Evolutionary conservation across 1,140 invertebrate species (phyloP).

Genomic region (Pseudoatta argentina): DNA sequence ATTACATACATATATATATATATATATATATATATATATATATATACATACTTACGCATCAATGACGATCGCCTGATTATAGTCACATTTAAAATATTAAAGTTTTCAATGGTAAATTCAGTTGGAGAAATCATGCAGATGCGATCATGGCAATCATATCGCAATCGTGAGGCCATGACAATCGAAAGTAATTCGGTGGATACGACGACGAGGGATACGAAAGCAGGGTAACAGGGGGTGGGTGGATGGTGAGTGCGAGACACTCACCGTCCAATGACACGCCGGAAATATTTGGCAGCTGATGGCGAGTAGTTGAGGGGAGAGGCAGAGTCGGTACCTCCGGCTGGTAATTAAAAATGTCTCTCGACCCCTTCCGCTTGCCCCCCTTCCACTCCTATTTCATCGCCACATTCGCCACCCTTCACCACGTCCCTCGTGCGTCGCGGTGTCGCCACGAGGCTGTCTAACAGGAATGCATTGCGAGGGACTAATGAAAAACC

Average conservation of each 20-base stretch:
- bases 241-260: conserved; percentile 61
- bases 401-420: conserved; percentile 36
- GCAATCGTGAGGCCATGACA: conserved; percentile 55
- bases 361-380: conserved; percentile 76
- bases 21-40: no score
- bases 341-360: conserved; percentile 84
- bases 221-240: conserved; percentile 27
- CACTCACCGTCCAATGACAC: conserved; percentile 73
- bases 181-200: conserved; percentile 69
- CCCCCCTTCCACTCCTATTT: conserved; percentile 46
- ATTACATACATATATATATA: no score
- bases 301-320: conserved; percentile 75
- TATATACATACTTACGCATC: no score
- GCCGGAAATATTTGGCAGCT: conserved; percentile 83
- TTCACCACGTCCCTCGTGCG: conserved; percentile 59
- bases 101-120: conserved; percentile 3
- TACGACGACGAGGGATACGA: conserved; percentile 58
- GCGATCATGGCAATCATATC: conserved; percentile 33
- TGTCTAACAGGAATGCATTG: conserved; percentile 82
- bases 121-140: conserved; percentile 1
- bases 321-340: conserved; percentile 73
- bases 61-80: background rate
- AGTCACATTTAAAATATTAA: background rate
- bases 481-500: conserved; percentile 83
- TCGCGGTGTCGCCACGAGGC: conserved; percentile 68